Base-by-base conservation (phyloP, 2,797 vertebrate species). In the Syndactyla subalaris region DNA sequence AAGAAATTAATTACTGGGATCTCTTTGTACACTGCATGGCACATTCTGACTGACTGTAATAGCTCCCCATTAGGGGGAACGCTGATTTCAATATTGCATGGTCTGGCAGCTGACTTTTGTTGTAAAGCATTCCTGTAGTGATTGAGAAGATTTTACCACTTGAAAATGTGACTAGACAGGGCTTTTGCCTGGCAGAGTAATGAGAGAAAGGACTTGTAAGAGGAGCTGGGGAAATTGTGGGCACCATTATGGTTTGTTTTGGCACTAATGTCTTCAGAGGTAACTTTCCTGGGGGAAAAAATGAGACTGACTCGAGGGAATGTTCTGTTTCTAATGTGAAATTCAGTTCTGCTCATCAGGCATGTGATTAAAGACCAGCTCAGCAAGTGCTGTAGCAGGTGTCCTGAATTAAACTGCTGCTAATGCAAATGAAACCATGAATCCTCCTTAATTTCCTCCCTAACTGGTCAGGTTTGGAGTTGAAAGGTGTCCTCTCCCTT, bases 191-290 rank as follows among this genome's bases (percentile, higher is more conserved):
- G n/a, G 23, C 34, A 57, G 49, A 57, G 18, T 38, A 74, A 54
- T 0, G 11, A 61, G 2, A 68, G 54, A 75, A 87, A 82, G 19
- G 24, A n/a, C 0, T 0, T 51, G 10, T 57, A 46, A 52, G 49
- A 86, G 59, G 14, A 79, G 8, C 48, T 76, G 30, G 19, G 21
- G 12, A 12, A 78, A 38, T 45, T 30, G 23, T 59, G 52, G 49
- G 18, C 14, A 32, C 41, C 0, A 1, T 32, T 20, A 27, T 70
- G 24, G 26, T 21, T 91, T 68, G 7, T 26, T 96, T 73, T 61
- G 52, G 32, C 34, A 67, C 18, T 55, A 24, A 16, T 0, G 0
- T 52, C 38, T 77, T 85, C 63, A 67, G 43, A 89, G 30, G 20
- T 57, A 24, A 48, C 29, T 55, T 58, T 52, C 10, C 32, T 48